Percentiles rank a stretch among this genome's conserved stretches.
These are phyloP conservation scores for Pseudorhombus dupliciocellatus DNA, from an alignment of 2,113 vertebrate species.

Conservation along the genomic window DNA sequence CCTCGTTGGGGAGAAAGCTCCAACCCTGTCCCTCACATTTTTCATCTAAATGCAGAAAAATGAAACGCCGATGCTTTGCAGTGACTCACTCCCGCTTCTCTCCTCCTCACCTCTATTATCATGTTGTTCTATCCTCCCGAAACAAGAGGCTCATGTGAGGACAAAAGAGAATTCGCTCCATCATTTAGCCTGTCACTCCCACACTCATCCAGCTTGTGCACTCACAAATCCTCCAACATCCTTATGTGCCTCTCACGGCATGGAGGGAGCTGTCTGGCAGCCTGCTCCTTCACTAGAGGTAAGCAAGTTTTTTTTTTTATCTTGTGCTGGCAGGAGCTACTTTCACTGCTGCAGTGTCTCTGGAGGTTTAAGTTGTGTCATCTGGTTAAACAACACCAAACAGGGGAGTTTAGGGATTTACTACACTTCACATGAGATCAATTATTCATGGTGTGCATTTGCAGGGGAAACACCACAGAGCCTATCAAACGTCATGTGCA, in stretches of 20 bases:
- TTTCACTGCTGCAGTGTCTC: no score
- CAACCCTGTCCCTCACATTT: conserved; percentile 1
- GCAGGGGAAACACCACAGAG: conserved; percentile 18
- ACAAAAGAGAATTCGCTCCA: conserved; percentile 42
- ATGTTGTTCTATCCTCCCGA: conserved; percentile 43
- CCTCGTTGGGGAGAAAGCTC: neutral
- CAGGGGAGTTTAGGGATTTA: no score
- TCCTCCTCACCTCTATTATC: conserved; percentile 41
- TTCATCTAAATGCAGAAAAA: conserved; percentile 28
- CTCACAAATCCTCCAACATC: conserved; percentile 13
- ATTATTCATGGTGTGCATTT: conserved; percentile 12
- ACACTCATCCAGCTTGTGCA: conserved; percentile 26
- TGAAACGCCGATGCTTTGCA: neutral
- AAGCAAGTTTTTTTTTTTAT: conserved; percentile 15
- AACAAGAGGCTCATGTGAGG: conserved; percentile 42
- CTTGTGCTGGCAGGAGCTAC: no score
- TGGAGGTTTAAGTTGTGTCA: no score
- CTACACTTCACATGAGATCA: no score
- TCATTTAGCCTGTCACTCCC: conserved; percentile 35
- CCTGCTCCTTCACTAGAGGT: neutral
- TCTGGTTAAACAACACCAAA: no score
- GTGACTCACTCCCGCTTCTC: conserved; percentile 35
- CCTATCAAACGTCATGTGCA: neutral
- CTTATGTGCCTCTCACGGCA: neutral
- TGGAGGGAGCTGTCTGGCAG: neutral